phyloP scores from a whole-genome alignment of 2,113 vertebrate genomes.

The Pseudopodoces humilis region DNA sequence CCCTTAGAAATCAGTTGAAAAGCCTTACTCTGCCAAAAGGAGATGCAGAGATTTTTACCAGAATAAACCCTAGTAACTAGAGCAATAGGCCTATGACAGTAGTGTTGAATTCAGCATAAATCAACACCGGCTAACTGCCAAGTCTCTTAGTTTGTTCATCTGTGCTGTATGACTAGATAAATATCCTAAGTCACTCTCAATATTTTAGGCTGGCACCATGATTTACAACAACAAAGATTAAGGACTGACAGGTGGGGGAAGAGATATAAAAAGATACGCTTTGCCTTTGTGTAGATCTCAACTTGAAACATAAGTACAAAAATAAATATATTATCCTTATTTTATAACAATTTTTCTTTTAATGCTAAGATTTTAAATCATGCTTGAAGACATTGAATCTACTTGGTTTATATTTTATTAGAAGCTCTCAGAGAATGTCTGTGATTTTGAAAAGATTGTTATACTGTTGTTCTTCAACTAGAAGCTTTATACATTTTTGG shows the following conservation, averaged over 20 bases:
- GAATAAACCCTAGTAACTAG: background rate
- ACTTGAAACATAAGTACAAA: background rate
- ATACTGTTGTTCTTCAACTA: background rate
- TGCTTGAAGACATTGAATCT: background rate
- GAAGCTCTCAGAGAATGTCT: background rate
- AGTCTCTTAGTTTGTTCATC: background rate
- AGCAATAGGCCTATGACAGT: background rate
- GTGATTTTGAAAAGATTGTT: background rate
- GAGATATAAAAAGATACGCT: background rate
- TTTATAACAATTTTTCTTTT: background rate
- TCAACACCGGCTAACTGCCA: background rate
- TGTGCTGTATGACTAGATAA: background rate
- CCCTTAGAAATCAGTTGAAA: background rate
- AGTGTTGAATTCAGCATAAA: background rate
- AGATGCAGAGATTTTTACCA: background rate
- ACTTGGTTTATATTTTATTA: background rate
- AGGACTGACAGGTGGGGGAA: fast-evolving
- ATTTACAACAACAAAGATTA: background rate
- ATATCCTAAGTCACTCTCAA: background rate
- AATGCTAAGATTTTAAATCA: background rate
- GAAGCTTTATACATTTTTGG: background rate
- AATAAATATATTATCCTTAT: background rate
- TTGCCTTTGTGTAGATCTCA: background rate
- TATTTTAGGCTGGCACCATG: background rate
- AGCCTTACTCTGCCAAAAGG: background rate